These are phyloP conservation scores for Sebastes aleutianus DNA, from an alignment of 2,797 vertebrate species.

Conservation along the genomic window DNA sequence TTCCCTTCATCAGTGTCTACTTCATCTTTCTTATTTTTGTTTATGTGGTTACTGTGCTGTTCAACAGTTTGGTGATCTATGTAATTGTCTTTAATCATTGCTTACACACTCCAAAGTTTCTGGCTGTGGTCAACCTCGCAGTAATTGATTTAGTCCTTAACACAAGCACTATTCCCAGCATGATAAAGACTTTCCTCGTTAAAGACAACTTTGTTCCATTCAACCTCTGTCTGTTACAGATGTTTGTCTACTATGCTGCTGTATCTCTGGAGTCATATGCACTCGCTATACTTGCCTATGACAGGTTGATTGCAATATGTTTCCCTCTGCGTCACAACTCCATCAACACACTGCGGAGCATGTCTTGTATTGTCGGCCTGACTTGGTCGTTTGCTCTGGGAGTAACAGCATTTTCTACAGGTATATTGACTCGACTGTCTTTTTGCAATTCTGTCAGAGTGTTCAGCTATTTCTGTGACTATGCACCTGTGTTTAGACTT, in stretches of 20 bases:
- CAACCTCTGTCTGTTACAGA: constrained; percentile 64
- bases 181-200: constrained; percentile 65
- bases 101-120: constrained; percentile 67
- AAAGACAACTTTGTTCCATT: constrained; percentile 66
- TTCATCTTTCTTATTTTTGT: constrained; percentile 58
- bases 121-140: constrained; percentile 63
- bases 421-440: constrained; percentile 45
- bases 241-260: constrained; percentile 49
- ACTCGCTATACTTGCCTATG: constrained; percentile 73
- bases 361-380: constrained; percentile 58
- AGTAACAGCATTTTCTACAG: too few species aligned
- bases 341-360: constrained; percentile 65
- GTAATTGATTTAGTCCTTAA: constrained; percentile 60
- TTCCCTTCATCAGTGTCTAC: constrained; percentile 21
- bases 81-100: constrained; percentile 38
- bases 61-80: constrained; percentile 56
- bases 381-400: too few species aligned
- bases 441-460: constrained; percentile 73
- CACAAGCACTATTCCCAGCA: constrained; percentile 59
- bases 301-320: constrained; percentile 75
- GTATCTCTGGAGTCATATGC: constrained; percentile 58
- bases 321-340: constrained; percentile 71
- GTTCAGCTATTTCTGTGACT: constrained; percentile 80
- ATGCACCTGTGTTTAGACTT: constrained; percentile 71
- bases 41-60: constrained; percentile 53